These are phyloP conservation scores for Barbus barbus DNA, from an alignment of 2,113 vertebrate species.

Conservation along the genomic window DNA sequence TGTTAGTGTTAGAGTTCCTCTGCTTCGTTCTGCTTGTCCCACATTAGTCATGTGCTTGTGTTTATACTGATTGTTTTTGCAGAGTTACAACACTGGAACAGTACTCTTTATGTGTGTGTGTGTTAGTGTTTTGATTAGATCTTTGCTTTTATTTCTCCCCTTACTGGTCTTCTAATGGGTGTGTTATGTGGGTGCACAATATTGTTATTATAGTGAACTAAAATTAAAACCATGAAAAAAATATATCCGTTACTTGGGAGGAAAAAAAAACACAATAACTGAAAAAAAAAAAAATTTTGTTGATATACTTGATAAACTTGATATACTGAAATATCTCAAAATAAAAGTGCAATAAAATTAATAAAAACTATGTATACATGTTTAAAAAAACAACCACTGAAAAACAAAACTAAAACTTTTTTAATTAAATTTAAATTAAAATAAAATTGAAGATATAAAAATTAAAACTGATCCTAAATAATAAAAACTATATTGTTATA, in stretches of 20 bases:
- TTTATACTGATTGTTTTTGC: background rate
- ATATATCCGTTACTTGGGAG: no score
- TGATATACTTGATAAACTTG: background rate
- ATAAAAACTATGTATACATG: no score
- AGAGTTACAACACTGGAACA: background rate
- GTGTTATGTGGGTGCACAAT: background rate
- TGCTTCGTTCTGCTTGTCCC: constrained; percentile 2
- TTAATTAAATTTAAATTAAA: no score
- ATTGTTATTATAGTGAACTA: background rate
- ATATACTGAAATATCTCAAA: background rate
- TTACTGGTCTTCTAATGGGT: background rate
- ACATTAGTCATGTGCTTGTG: constrained; percentile 6
- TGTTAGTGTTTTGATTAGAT: constrained; percentile 11
- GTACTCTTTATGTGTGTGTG: no score
- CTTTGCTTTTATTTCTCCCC: background rate
- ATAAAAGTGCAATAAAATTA: background rate
- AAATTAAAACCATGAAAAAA: background rate
- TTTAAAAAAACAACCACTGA: no score
- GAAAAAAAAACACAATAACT: no score
- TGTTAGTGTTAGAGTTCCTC: background rate
- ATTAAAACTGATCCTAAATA: no score
- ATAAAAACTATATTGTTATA: no score
- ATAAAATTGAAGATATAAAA: no score
- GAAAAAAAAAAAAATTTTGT: background rate
- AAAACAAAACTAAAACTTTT: no score